phyloP scores from a whole-genome alignment of 2,797 vertebrate genomes.

The Channa striata region DNA sequence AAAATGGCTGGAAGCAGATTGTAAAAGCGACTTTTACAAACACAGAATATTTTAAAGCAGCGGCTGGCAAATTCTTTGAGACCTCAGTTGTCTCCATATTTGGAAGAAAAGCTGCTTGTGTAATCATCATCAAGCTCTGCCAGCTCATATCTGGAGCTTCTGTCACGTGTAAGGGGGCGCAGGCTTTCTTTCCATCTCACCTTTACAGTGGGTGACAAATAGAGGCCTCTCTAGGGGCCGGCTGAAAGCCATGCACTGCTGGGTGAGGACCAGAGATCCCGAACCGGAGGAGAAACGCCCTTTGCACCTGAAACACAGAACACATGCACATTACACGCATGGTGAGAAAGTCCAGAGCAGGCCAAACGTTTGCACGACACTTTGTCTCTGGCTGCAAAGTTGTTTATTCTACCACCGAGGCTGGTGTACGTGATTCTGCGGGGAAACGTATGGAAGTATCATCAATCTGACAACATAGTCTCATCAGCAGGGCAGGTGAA shows the following conservation, averaged over 20 bases:
- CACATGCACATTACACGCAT: constrained; percentile 49
- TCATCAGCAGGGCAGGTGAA: constrained; percentile 15
- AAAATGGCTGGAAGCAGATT: neutral
- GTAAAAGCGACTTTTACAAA: constrained; percentile 9
- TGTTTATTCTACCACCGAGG: constrained; percentile 57
- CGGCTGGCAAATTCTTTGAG: constrained; percentile 47
- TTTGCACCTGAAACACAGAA: constrained; percentile 87
- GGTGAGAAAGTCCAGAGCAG: constrained; percentile 44
- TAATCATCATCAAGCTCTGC: constrained; percentile 61
- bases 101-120: constrained; percentile 62
- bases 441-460: constrained; percentile 15
- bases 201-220: constrained; percentile 93
- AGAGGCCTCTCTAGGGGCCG: constrained; percentile 91
- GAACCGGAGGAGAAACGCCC: constrained; percentile 88
- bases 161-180: constrained; percentile 54
- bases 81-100: constrained; percentile 66
- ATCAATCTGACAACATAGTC: constrained; percentile 20
- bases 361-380: constrained; percentile 61
- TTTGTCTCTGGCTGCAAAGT: constrained; percentile 48
- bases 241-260: constrained; percentile 90
- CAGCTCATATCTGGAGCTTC: constrained; percentile 68
- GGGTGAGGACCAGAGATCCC: constrained; percentile 87
- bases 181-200: constrained; percentile 79
- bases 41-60: constrained; percentile 42
- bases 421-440: constrained; percentile 19